Evolutionary conservation across 2,797 vertebrate genomes (phyloP), one percentile per base, ranked within the genome.

Genomic region (Cephalopachus bancanus): DNA sequence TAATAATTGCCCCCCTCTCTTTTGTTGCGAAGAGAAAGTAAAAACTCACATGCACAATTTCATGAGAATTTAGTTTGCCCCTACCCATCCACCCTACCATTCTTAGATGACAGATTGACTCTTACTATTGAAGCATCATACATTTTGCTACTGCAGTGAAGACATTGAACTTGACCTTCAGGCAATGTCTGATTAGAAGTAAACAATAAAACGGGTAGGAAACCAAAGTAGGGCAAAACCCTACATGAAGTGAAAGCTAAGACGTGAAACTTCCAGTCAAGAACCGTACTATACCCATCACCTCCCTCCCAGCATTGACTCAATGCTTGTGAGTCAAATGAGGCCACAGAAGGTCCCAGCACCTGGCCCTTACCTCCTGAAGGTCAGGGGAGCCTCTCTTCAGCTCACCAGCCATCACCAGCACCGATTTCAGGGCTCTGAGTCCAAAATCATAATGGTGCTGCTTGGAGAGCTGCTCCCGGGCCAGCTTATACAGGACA

Each of bases 391-490:
- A 99, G 37, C 98, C 99, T 98, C 99, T 99, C 98, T 99, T 99
- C 97, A 99, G 98, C 97, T 99, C 99, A 85, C 99, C 99, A 24
- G 99, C 99, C 99, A 99, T 99, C 78, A 99, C 99, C 71, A 99
- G 96, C 78, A 99, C 99, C 10, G 99, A 99, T 93, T 99, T 99
- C 33, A 99, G 98, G n/a, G 99, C 99, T 28, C 99, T 98, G 83
- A 99, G 98, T 69, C 99, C 99, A 95, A 99, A 99, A 98, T 99
- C 99, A 83, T 99, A 99, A 98, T 99, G 99, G 88, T 99, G 99
- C 91, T 99, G 99, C 95, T 99, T 99, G 64, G 99, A 99, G 89
- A 99, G 99, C 97, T 99, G 99, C 93, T 99, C 99, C 91, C 98
- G 99, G 15, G 99, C 99, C 97, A 99, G 97, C 93, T 99, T 99